A percentile compares a stretch with the other conserved stretches of the same genome.
Evolutionary conservation across 2,113 vertebrate species (phyloP).

Genomic region (Gadus chalcogrammus): DNA sequence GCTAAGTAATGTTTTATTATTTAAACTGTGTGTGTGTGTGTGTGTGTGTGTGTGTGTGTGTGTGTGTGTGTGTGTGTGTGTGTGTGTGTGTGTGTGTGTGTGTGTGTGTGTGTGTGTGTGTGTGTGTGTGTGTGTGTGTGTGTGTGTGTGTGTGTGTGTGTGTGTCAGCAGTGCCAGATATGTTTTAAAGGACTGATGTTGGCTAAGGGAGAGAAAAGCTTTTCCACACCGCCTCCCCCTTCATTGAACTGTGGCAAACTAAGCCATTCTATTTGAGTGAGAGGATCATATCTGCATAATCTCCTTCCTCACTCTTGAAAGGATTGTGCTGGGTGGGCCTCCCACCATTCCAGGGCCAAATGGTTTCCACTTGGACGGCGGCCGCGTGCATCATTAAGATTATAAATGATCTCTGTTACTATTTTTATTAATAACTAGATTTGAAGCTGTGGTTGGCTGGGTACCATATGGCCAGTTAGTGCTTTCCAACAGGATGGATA

Average conservation of each 20-base stretch:
- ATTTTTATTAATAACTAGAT: too few species aligned
- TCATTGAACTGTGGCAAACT: conserved; percentile 12
- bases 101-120: too few species aligned
- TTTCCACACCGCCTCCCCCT: conserved; percentile 8
- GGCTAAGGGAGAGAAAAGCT: conserved; percentile 30
- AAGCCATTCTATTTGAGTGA: conserved; percentile 35
- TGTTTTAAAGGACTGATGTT: conserved; percentile 25
- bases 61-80: too few species aligned
- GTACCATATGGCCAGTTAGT: too few species aligned
- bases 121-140: neutral
- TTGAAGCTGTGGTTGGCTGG: too few species aligned
- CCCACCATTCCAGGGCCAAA: neutral
- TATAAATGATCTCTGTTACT: neutral
- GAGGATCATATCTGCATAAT: conserved; percentile 47
- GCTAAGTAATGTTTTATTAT: too few species aligned
- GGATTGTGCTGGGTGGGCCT: conserved; percentile 1
- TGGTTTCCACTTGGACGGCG: conserved; percentile 2
- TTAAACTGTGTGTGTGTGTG: too few species aligned
- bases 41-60: too few species aligned
- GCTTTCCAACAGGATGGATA: too few species aligned
- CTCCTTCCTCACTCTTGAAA: conserved; percentile 23
- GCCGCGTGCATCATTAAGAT: conserved; percentile 6
- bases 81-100: too few species aligned
- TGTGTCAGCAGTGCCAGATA: conserved; percentile 39
- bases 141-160: neutral